phyloP scores from a whole-genome alignment of 2,113 vertebrate genomes.

The Calidris pugnax region DNA sequence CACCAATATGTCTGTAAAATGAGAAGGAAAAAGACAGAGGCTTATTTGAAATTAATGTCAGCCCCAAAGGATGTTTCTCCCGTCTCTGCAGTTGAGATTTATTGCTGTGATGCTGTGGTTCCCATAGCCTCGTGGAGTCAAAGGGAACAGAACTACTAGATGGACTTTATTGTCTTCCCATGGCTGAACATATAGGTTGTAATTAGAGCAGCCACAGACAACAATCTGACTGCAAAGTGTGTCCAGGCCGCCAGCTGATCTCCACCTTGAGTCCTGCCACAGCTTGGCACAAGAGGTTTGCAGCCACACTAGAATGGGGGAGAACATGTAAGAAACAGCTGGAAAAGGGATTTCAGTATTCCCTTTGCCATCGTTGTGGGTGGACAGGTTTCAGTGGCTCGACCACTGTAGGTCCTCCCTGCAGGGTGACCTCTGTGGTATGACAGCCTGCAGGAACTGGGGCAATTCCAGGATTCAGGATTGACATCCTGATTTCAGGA shows the following conservation, averaged over 20 bases:
- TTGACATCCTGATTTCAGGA: too few species aligned
- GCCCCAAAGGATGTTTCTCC: neutral
- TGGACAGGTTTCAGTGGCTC: neutral
- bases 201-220: neutral
- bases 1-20: neutral
- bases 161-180: neutral
- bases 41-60: conserved; percentile 27
- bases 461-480: neutral
- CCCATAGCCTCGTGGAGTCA: neutral
- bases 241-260: neutral
- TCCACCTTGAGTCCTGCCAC: neutral
- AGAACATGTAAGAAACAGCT: neutral
- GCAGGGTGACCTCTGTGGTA: neutral
- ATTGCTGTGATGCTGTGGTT: neutral
- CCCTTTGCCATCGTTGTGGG: neutral
- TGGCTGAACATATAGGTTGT: neutral
- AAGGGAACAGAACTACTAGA: neutral
- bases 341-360: neutral
- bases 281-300: neutral
- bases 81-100: neutral
- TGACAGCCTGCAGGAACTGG: neutral
- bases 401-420: neutral
- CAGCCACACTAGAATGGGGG: neutral
- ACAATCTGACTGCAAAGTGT: neutral
- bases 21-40: neutral